Evolutionary conservation across 2,888 invertebrate genomes (phyloP).

Genomic region (Galerucella calmariensis): DNA sequence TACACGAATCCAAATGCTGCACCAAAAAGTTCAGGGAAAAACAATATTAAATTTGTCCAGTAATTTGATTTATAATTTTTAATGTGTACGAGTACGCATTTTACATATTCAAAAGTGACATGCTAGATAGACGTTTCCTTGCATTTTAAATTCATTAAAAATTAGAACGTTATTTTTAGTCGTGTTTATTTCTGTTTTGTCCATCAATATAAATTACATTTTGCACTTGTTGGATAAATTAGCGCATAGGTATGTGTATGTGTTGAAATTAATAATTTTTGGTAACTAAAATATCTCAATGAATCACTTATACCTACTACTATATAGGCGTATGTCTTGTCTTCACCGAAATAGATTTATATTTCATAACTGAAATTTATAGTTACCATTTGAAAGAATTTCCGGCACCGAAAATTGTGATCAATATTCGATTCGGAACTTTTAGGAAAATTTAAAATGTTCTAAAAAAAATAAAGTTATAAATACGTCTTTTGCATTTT

Average conservation of each 20-base stretch:
- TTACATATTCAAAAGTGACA: background rate
- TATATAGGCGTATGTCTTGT: background rate
- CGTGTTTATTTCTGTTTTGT: constrained; percentile 15
- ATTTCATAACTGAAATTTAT: background rate
- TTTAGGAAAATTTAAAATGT: too few relatives aligned
- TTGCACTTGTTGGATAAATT: constrained; percentile 23
- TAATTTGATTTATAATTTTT: background rate
- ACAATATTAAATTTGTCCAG: background rate
- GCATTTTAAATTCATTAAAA: background rate
- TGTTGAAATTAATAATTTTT: constrained; percentile 10
- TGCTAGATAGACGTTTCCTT: background rate
- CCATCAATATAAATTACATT: constrained; percentile 24
- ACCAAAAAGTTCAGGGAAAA: too few relatives aligned
- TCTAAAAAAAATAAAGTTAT: too few relatives aligned
- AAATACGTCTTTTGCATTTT: too few relatives aligned
- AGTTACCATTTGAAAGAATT: too few relatives aligned
- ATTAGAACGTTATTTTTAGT: constrained; percentile 13
- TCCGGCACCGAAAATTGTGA: too few relatives aligned
- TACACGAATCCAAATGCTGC: too few relatives aligned
- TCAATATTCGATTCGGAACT: too few relatives aligned
- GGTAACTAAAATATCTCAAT: background rate
- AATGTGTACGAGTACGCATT: background rate
- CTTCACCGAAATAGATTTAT: background rate
- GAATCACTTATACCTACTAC: background rate
- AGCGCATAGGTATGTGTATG: constrained; percentile 10